Percentiles rank a stretch among this genome's conserved stretches.
phyloP scores from a whole-genome alignment of 2,797 vertebrate genomes.

The Sternotherus odoratus region DNA sequence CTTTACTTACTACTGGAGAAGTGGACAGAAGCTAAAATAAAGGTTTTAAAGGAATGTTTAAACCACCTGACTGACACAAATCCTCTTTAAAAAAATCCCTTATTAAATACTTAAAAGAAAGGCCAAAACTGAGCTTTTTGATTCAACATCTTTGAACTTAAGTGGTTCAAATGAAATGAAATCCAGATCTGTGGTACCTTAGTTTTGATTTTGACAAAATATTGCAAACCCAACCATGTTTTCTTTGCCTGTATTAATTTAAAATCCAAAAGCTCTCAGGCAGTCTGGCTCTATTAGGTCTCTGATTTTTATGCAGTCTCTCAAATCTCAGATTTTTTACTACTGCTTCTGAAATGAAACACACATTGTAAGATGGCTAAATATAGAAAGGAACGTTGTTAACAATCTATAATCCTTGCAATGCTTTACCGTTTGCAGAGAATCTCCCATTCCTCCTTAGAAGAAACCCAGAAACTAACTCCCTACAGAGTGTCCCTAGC shows the following conservation, averaged over 20 bases:
- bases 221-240: not conserved
- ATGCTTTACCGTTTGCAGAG: constrained; percentile 31
- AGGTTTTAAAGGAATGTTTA: not conserved
- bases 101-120: not conserved
- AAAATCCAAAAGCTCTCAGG: fast-evolving
- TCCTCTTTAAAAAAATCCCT: not conserved
- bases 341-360: not conserved
- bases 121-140: too few relatives aligned
- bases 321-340: not conserved
- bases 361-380: not conserved
- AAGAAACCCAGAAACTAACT: constrained; percentile 65
- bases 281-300: fast-evolving
- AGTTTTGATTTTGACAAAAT: not conserved
- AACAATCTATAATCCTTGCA: not conserved
- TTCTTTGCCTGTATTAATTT: not conserved
- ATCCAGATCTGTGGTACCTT: not conserved
- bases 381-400: constrained; percentile 8
- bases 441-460: constrained; percentile 52
- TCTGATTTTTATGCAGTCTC: not conserved
- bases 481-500: constrained; percentile 18
- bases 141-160: not conserved
- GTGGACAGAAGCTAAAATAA: not conserved
- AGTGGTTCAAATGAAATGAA: not conserved
- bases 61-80: not conserved
- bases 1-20: not conserved